These are phyloP conservation scores for Mesocricetus auratus DNA, from an alignment of 2,113 vertebrate genomes.

Conservation along the genomic window DNA sequence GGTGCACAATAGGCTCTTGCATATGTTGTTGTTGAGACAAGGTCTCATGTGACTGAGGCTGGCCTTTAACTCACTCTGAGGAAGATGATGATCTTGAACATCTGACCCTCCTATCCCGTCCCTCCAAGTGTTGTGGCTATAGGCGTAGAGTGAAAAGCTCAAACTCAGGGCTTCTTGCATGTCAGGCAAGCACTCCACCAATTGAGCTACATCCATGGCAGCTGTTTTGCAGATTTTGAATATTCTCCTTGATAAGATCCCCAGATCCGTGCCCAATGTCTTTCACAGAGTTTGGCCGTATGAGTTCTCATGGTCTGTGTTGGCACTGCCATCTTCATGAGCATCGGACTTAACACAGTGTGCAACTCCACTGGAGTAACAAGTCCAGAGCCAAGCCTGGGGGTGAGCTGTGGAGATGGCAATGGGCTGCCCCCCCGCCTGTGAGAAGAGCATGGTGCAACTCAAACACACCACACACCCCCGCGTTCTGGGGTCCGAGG, in stretches of 20 bases:
- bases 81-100: neutral
- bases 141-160: neutral
- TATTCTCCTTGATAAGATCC: neutral
- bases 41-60: neutral
- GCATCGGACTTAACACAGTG: neutral
- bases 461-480: neutral
- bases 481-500: fast-evolving
- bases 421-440: no score
- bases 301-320: neutral
- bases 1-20: neutral
- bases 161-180: neutral
- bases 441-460: no score
- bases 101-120: neutral
- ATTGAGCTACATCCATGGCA: neutral
- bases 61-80: neutral
- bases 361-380: neutral
- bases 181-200: neutral
- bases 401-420: fast-evolving
- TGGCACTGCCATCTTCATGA: neutral
- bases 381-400: neutral
- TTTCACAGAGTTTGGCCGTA: neutral
- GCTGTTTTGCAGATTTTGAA: neutral
- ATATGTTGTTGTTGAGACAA: neutral
- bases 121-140: neutral
- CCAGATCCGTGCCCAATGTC: neutral